Base-by-base conservation (phyloP, 2,113 vertebrate genomes). In the Bucco capensis region DNA sequence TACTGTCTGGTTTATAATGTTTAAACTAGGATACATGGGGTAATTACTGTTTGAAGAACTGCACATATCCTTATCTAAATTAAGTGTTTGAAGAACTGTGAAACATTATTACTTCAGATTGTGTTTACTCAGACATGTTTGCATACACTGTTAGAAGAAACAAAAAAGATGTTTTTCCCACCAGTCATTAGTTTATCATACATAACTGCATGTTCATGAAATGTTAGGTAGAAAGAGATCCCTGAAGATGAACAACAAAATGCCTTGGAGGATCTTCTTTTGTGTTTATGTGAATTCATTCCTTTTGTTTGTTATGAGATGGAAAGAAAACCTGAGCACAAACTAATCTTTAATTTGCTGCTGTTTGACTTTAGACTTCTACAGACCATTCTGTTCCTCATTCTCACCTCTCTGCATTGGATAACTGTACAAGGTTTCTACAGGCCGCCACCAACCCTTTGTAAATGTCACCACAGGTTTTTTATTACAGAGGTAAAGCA, bases 61-160 rank as follows among this genome's bases (percentile, higher is more conserved):
- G 62, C 38, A 72, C 9, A 3, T 38, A 15, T 76, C 54, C 58
- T 94, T 94, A 96, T 72, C 66, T 76, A 94, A 94, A 92, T 89
- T 88, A 96, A 96, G 94, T 95, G 75, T 91, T 94, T 96, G 93
- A 94, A 96, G 89, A 97, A 96, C 83, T 65, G 60, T 87, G 87
- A 96, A 97, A 94, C 93, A 69, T 87, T 88, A 91, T 85, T 90
- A 94, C 57, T 96, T 89, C 91, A 96, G 94, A 94, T 44, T 90
- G 44, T 65, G 60, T 94, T 96, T 97, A 94, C 92, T 90, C 84
- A 91, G 87, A 84, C 54, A 65, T 74, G 71, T 96, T 93, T 97
- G 86, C 78, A 94, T 51, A 90, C 18, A 65, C 57, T 71, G n/a
- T 67, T 85, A 83, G 79, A 84, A 89, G 93, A 38, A 46, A 31